phyloP scores from a whole-genome alignment of 2,113 vertebrate species.

The Marcusenius ussheri region DNA sequence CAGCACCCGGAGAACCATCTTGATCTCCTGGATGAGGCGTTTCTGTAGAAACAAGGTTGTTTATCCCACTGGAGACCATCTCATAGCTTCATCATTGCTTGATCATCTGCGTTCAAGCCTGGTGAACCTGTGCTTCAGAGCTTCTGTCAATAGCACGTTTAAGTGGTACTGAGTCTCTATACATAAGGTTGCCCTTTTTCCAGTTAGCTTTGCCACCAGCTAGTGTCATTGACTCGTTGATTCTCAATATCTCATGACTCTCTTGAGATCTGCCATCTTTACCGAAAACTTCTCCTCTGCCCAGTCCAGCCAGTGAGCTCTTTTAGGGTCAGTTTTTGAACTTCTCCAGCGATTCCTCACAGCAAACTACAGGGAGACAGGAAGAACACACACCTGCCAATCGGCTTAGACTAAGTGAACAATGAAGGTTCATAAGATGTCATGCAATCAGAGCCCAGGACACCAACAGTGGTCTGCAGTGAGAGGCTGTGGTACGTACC shows the following conservation, averaged over 20 bases:
- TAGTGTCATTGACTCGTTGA: not conserved
- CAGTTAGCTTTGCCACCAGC: not conserved
- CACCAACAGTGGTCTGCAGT: not conserved
- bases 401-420: not conserved
- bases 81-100: not conserved
- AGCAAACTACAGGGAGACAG: conserved; percentile 69
- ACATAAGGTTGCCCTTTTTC: not conserved
- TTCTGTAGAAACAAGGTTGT: conserved; percentile 56
- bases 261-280: conserved; percentile 29
- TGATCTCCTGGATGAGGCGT: conserved; percentile 80
- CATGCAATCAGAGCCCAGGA: not conserved
- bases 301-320: conserved; percentile 92
- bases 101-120: not conserved
- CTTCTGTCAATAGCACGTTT: not conserved
- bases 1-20: conserved; percentile 81
- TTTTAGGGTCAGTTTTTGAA: conserved; percentile 55
- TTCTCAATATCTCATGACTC: not conserved
- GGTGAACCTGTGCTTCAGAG: not conserved
- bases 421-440: not conserved
- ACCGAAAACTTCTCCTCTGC: conserved; percentile 86
- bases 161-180: not conserved
- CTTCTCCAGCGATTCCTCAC: conserved; percentile 72
- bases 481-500: conserved; percentile 63
- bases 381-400: not conserved
- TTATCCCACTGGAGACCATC: not conserved